These are phyloP conservation scores for Micromussa lordhowensis DNA, from an alignment of 92 coral and sea anemone species.

Conservation along the genomic window DNA sequence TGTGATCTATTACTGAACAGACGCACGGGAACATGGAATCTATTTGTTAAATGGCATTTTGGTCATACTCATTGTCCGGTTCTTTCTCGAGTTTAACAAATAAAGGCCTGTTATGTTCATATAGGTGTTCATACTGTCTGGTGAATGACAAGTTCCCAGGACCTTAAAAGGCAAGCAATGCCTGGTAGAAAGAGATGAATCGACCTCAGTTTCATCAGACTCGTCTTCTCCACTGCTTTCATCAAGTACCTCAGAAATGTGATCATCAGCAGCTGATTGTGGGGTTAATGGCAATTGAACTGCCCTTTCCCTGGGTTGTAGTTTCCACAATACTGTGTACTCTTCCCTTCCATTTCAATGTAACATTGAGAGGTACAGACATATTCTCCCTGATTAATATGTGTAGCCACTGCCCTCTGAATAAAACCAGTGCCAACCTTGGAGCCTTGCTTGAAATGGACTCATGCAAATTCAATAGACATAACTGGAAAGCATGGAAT, in stretches of 20 bases:
- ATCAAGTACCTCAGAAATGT: constrained; percentile 11
- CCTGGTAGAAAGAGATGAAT: background rate
- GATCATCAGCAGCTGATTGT: background rate
- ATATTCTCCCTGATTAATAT: constrained; percentile 20
- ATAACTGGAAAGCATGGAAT: constrained; percentile 75
- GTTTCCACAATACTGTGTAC: constrained; percentile 55
- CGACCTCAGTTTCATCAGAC: background rate
- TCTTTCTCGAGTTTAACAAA: constrained; percentile 60
- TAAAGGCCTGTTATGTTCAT: constrained; percentile 61
- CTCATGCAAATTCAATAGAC: constrained; percentile 54
- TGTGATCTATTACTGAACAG: too few species aligned
- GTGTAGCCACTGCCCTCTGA: constrained; percentile 31
- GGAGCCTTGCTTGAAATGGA: constrained; percentile 34
- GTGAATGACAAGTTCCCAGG: constrained; percentile 59
- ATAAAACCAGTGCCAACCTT: constrained; percentile 30
- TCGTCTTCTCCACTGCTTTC: background rate
- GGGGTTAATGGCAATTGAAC: background rate
- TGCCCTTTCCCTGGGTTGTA: constrained; percentile 14
- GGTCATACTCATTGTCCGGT: constrained; percentile 61
- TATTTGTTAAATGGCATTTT: constrained; percentile 63
- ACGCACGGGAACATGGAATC: too few species aligned
- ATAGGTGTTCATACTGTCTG: constrained; percentile 22
- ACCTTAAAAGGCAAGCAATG: constrained; percentile 73
- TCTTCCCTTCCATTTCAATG: constrained; percentile 22
- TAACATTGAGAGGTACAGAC: constrained; percentile 45